These are phyloP conservation scores for Philopedon plagiatum DNA, from an alignment of 2,888 invertebrate species.

Conservation along the genomic window DNA sequence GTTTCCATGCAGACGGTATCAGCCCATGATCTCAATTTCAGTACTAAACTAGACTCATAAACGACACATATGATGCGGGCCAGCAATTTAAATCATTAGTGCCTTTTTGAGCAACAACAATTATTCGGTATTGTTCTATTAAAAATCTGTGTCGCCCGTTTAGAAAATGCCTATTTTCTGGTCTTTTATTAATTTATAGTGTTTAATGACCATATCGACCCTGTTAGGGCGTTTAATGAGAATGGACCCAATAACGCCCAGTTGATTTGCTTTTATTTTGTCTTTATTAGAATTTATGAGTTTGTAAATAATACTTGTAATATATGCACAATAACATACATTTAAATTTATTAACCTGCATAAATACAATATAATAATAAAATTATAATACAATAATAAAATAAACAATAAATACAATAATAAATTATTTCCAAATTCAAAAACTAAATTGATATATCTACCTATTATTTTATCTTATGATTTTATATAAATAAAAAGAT, in stretches of 20 bases:
- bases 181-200: conserved; percentile 35
- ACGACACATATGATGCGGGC: conserved; percentile 39
- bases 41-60: conserved; percentile 38
- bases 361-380: too few relatives aligned
- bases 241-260: conserved; percentile 6
- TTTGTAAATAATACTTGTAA: conserved; percentile 5
- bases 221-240: conserved; percentile 4
- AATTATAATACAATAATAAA: too few relatives aligned
- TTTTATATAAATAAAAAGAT: too few relatives aligned
- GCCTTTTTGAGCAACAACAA: conserved; percentile 34
- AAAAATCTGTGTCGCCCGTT: conserved; percentile 44
- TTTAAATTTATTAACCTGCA: conserved; percentile 1
- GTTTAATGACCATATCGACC: conserved; percentile 34
- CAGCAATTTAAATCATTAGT: conserved; percentile 31
- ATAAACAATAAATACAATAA: too few relatives aligned
- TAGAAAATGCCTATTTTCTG: conserved; percentile 30
- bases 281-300: conserved; percentile 28
- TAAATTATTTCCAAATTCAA: too few relatives aligned
- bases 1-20: conserved; percentile 19
- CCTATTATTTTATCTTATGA: too few relatives aligned
- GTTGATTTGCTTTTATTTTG: conserved; percentile 21
- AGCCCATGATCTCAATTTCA: conserved; percentile 21
- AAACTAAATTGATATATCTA: too few relatives aligned
- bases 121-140: conserved; percentile 47
- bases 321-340: not conserved